Evolutionary conservation across 2,888 invertebrate species (phyloP).

Genomic region (Minunthozetes semirufus): DNA sequence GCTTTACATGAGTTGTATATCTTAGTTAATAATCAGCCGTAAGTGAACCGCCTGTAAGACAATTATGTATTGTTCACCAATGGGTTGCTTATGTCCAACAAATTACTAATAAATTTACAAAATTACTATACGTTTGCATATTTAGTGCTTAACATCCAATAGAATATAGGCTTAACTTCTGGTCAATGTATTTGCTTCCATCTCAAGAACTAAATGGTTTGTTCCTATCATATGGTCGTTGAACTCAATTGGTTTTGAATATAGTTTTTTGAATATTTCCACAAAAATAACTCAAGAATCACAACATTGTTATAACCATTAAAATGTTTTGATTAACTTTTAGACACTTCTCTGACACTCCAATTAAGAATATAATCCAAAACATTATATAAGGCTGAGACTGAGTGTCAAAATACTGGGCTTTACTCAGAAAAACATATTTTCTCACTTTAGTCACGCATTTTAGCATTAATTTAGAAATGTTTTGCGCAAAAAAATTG

Average conservation of each 20-base stretch:
- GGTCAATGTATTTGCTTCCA: background rate
- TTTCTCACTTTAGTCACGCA: background rate
- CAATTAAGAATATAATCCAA: background rate
- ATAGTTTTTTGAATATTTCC: background rate
- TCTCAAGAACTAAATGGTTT: background rate
- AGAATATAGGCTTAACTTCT: background rate
- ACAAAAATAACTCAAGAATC: background rate
- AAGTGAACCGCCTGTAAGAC: background rate
- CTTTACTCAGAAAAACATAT: background rate
- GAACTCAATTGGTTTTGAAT: background rate
- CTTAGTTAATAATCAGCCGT: conserved; percentile 5
- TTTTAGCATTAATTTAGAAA: background rate
- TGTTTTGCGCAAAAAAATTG: background rate
- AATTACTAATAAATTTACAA: background rate
- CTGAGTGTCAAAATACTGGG: background rate
- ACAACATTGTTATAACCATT: too few species aligned
- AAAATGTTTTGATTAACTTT: background rate
- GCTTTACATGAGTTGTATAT: conserved; percentile 3
- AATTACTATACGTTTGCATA: background rate
- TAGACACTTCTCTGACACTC: background rate
- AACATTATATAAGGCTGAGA: background rate
- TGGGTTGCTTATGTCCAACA: conserved; percentile 14
- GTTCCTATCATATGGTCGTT: background rate
- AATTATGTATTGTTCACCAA: conserved; percentile 26
- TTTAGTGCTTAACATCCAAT: background rate